Conservation (phyloP, 2,888 invertebrate species). For the Catocala nupta region DNA sequence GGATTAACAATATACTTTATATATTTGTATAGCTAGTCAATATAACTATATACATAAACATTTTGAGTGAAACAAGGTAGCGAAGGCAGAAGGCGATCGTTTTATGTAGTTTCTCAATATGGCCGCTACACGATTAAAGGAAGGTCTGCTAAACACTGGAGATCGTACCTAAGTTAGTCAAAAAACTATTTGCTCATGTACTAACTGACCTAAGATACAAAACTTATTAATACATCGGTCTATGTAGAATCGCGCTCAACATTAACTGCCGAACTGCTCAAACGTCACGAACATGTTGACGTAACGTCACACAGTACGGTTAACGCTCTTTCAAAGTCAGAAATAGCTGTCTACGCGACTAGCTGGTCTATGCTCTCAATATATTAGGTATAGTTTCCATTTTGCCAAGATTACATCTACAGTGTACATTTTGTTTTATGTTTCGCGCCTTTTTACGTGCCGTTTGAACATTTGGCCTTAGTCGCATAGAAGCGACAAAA, state of each 20-base stretch:
- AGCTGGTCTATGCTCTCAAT: background rate
- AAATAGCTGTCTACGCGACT: background rate
- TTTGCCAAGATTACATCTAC: no score
- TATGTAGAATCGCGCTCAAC: conserved; percentile 59
- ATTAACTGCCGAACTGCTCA: conserved; percentile 21
- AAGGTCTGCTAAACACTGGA: conserved; percentile 32
- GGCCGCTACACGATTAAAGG: conserved; percentile 33
- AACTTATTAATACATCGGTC: conserved; percentile 60
- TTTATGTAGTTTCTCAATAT: conserved; percentile 23
- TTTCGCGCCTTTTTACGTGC: background rate
- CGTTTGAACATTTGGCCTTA: conserved; percentile 26
- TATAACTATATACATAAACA: conserved; percentile 44
- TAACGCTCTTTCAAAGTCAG: background rate
- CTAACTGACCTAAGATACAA: conserved; percentile 46
- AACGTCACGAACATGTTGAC: background rate
- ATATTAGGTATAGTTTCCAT: no score
- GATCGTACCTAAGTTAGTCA: conserved; percentile 13
- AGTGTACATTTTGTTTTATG: background rate
- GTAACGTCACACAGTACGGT: no score
- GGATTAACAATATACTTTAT: conserved; percentile 51
- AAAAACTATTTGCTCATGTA: conserved; percentile 44
- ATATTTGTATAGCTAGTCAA: conserved; percentile 39
- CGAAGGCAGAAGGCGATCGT: conserved; percentile 42
- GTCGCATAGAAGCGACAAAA: conserved; percentile 59
- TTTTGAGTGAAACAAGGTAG: conserved; percentile 31